Evolutionary conservation across 2,888 invertebrate species (phyloP), one percentile per base, ranked within the genome.

Genomic region (Tipula unca): DNA sequence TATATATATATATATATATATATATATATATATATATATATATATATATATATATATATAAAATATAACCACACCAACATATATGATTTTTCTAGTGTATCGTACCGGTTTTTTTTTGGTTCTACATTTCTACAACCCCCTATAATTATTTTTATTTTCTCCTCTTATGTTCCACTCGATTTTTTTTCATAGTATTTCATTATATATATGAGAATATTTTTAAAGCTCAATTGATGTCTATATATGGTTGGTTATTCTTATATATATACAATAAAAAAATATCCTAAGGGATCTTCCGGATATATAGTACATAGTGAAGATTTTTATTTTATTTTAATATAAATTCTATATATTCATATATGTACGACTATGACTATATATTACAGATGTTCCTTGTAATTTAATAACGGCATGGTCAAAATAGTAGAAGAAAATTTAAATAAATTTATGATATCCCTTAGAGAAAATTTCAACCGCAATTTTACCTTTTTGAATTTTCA

Each of bases 391-490:
- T 69, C 10, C 69, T 69, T 25, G 69, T 69, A 69, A 69, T 69
- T 69, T 69, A 25, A 69, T 69, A 69, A 69, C 8, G 69, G 69
- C 69, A 69, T 69, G 69, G 69, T 69, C 69, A 69, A 69, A 69
- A 69, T 69, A 69, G 69, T 69, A 69, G 69, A 69, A 69, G 69
- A 69, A 69, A 69, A 69, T 69, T 69, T 69, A 69, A 69, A 69
- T 25, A 69, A 69, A 69, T 69, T 69, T 69, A 69, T 69, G 69
- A 25, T 69, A 69, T 69, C 69, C 69, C 69, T 69, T 25, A 69
- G 69, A 69, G 69, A 25, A 69, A 69, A 69, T 25, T 69, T 69
- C 25, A 69, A 69, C 69, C 69, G n/a, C n/a, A 69, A 69, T 69
- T 69, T 69, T 69, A 69, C 25, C 69, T 69, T 69, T 69, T 69